These are phyloP conservation scores for Carlito syrichta DNA, from an alignment of 2,113 vertebrate species.

Conservation along the genomic window DNA sequence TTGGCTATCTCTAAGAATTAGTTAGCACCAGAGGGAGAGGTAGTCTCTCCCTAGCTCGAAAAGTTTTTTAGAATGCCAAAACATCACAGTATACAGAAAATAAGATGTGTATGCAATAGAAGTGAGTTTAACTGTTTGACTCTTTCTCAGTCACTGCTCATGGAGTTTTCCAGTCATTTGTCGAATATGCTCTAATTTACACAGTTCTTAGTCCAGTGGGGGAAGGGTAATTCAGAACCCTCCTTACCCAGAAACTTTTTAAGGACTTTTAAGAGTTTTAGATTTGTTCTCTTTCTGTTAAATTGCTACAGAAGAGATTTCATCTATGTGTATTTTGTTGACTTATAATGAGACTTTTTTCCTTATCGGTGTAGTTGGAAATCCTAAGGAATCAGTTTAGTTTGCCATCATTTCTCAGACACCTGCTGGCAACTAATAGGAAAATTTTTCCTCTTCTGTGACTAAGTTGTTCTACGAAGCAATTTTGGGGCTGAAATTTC, in stretches of 20 bases:
- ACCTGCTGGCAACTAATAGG: not conserved
- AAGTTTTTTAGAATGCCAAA: constrained; percentile 6
- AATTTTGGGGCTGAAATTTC: constrained; percentile 23
- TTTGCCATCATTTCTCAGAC: not conserved
- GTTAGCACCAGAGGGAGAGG: not conserved
- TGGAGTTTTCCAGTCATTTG: not conserved
- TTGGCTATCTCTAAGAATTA: not conserved
- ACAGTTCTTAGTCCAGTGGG: not conserved
- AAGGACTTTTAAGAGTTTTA: not conserved
- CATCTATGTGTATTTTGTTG: constrained; percentile 11
- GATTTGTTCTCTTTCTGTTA: not conserved
- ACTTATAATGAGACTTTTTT: constrained; percentile 5
- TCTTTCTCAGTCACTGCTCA: not conserved
- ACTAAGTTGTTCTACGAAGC: no score
- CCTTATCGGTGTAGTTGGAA: not conserved
- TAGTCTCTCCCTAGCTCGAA: not conserved
- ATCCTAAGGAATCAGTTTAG: not conserved
- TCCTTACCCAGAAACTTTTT: not conserved
- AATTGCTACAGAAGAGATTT: constrained; percentile 1
- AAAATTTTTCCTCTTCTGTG: not conserved
- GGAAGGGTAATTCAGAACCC: not conserved
- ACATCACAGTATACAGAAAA: not conserved
- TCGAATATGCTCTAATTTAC: not conserved
- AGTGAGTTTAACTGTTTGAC: not conserved
- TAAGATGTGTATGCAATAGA: not conserved